phyloP scores from a whole-genome alignment of 1,140 invertebrate species.

The Coelopa frigida region DNA sequence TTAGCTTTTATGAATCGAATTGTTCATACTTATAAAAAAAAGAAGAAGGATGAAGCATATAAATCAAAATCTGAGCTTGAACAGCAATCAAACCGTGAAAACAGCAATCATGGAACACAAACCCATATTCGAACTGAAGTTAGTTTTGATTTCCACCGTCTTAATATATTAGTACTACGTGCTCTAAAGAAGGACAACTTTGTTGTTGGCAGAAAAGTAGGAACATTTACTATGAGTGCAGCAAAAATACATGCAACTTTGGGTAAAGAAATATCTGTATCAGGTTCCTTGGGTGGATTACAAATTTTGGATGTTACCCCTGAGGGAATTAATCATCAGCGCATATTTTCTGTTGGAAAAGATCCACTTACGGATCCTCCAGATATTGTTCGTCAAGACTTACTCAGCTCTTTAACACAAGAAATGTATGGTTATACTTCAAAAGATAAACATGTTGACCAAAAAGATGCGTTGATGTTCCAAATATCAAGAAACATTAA shows the following conservation, averaged over 20 bases:
- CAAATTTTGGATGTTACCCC: slow-evolving; percentile 85
- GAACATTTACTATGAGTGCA: slow-evolving; percentile 84
- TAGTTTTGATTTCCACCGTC: slow-evolving; percentile 84
- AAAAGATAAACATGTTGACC: slow-evolving; percentile 41
- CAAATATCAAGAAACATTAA: slow-evolving; percentile 50
- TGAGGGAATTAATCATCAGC: slow-evolving; percentile 73
- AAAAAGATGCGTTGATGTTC: slow-evolving; percentile 58
- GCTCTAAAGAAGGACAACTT: slow-evolving; percentile 65
- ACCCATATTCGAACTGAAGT: slow-evolving; percentile 55
- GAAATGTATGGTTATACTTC: slow-evolving; percentile 47
- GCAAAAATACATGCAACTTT: slow-evolving; percentile 84
- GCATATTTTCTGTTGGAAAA: slow-evolving; percentile 77
- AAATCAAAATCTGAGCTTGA: neutral
- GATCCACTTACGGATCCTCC: slow-evolving; percentile 56
- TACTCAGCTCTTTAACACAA: slow-evolving; percentile 42
- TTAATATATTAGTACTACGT: slow-evolving; percentile 79
- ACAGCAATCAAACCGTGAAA: too few species aligned
- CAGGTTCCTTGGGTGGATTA: slow-evolving; percentile 82
- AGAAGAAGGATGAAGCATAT: slow-evolving; percentile 17
- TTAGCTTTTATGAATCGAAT: slow-evolving; percentile 77
- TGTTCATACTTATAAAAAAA: slow-evolving; percentile 50
- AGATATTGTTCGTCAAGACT: slow-evolving; percentile 21
- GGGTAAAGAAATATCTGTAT: slow-evolving; percentile 59
- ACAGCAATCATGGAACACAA: too few species aligned
- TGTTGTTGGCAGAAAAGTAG: slow-evolving; percentile 77